Conservation (phyloP, 2,888 invertebrate genomes). For the Girardia tigrina region DNA sequence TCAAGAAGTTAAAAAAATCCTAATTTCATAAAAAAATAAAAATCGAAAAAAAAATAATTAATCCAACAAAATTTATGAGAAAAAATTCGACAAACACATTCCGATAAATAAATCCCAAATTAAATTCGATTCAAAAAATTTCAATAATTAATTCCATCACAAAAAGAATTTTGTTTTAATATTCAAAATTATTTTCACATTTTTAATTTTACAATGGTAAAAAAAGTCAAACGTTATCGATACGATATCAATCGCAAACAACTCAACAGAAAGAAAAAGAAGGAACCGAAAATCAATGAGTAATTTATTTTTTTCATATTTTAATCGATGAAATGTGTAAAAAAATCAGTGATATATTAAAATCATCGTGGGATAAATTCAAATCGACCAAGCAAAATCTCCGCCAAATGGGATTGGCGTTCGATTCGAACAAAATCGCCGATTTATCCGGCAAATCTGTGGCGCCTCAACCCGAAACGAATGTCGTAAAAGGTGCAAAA, state of each 20-base stretch:
- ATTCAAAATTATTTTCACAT: background rate
- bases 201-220: too few relatives aligned
- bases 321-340: too few relatives aligned
- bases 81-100: too few relatives aligned
- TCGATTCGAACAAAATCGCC: background rate
- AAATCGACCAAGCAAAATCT: background rate
- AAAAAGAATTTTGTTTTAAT: background rate
- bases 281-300: background rate
- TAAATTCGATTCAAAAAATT: too few relatives aligned
- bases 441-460: background rate
- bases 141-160: too few relatives aligned
- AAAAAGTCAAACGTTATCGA: background rate
- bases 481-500: too few relatives aligned
- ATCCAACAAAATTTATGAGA: too few relatives aligned
- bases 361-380: background rate
- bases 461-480: background rate
- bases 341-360: background rate
- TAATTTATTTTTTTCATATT: too few relatives aligned
- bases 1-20: too few relatives aligned
- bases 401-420: background rate
- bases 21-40: too few relatives aligned
- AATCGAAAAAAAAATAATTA: too few relatives aligned
- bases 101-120: too few relatives aligned
- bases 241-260: background rate
- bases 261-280: background rate